Base-by-base conservation (phyloP, 2,113 vertebrate species). In the Columbina picui region DNA sequence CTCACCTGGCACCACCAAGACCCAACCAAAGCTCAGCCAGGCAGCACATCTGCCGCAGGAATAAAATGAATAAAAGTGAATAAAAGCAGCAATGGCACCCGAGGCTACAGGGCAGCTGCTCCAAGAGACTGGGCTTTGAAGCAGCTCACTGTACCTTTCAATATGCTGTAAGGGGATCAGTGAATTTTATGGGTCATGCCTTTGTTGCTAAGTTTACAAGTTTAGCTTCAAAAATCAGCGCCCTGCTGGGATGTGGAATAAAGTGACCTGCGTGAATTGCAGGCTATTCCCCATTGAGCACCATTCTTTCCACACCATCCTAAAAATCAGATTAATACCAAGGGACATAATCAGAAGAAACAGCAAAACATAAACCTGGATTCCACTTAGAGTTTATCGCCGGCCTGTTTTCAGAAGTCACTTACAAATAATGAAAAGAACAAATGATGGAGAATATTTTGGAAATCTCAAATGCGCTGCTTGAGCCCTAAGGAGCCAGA, bases 401-500 rank as follows among this genome's bases (percentile, higher is more conserved):
- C 9, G 19, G 18, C 14, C 39, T 67, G 21, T 34, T 79, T 57
- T 41, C n/a, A 5, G 34, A 74, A 81, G 23, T 34, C 16, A 21
- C 20, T 50, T 43, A 29, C 9, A 67, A 85, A 89, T 41, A 4
- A 63, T 39, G 41, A 53, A 19, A 75, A 84, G 16, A 65, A 57
- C 17, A 45, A 68, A 47, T 12, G 14, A 80, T 19, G 50, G 82
- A 81, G 67, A 81, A 27, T 82, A 83, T 63, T 78, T 93, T 26
- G 36, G 30, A 74, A 50, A 67, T 87, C 29, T 65, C 47, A 17
- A 52, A 83, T 45, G 43, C 39, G 34, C 32, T 70, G 57, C 69
- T 82, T 21, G 79, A 77, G 63, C 76, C 50, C 56, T 23, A 60
- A 94, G 87, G 53, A 96, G 63, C 76, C 91, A 95, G 91, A 84